A percentile compares a stretch with the other conserved stretches of the same genome.
phyloP scores from a whole-genome alignment of 2,113 vertebrate species.

The Xerus inauris region DNA sequence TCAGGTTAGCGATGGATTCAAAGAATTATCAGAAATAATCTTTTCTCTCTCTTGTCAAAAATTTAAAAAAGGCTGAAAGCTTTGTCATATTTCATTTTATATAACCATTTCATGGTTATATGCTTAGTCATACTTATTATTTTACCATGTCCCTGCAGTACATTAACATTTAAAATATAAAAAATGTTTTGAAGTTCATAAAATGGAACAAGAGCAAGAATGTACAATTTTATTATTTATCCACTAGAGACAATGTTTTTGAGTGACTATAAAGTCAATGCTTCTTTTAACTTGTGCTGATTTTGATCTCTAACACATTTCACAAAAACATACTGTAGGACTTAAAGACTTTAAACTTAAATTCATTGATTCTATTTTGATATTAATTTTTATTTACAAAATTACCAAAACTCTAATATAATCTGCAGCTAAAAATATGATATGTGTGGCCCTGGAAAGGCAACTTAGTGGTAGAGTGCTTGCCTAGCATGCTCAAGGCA shows the following conservation, averaged over 20 bases:
- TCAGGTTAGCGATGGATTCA: neutral
- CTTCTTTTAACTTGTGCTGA: neutral
- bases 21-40: neutral
- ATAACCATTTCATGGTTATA: too few species aligned
- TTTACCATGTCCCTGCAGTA: neutral
- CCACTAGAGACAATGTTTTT: neutral
- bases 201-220: neutral
- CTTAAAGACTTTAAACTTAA: neutral
- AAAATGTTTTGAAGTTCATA: conserved; percentile 27
- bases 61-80: conserved; percentile 22
- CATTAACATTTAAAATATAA: neutral
- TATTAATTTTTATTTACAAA: conserved; percentile 36
- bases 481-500: too few species aligned
- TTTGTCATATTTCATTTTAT: neutral
- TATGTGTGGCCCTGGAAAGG: neutral
- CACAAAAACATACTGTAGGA: neutral
- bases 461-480: too few species aligned
- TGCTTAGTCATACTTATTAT: neutral
- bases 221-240: neutral
- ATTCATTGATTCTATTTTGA: neutral
- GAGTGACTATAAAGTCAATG: neutral
- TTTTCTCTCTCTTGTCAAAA: neutral
- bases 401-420: neutral
- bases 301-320: conserved; percentile 10
- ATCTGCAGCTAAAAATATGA: neutral